These are phyloP conservation scores for Lasioglossum pauxillum DNA, from an alignment of 2,888 invertebrate genomes.

Conservation along the genomic window DNA sequence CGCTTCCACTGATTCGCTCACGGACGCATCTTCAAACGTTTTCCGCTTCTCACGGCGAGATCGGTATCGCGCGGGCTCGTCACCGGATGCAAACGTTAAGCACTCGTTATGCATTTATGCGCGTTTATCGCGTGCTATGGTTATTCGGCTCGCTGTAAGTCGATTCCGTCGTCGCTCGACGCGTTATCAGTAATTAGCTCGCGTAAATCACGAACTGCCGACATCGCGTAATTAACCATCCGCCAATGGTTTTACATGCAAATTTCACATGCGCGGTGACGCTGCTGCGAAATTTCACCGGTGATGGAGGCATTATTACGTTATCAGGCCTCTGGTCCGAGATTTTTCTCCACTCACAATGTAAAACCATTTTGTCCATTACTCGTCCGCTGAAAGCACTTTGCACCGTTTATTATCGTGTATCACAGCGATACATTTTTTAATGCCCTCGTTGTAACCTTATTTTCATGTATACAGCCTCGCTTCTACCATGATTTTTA, in stretches of 20 bases:
- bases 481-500: not conserved
- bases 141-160: not conserved
- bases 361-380: conserved; percentile 5
- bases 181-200: conserved; percentile 55
- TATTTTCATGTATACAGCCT: not conserved
- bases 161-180: conserved; percentile 10
- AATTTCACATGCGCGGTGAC: conserved; percentile 14
- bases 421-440: not conserved
- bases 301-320: not conserved
- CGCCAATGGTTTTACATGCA: conserved; percentile 37
- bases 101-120: conserved; percentile 57
- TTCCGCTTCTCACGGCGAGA: conserved; percentile 75
- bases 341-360: not conserved
- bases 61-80: conserved; percentile 52
- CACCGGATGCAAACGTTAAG: conserved; percentile 50
- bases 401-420: not conserved
- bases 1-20: conserved; percentile 68
- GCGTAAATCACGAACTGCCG: conserved; percentile 47
- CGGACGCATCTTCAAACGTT: conserved; percentile 69
- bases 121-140: conserved; percentile 22
- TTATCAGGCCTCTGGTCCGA: not conserved
- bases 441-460: not conserved
- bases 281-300: conserved; percentile 3
- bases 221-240: conserved; percentile 45
- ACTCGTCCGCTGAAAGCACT: not conserved